Percentiles rank a stretch among this genome's conserved stretches.
Evolutionary conservation across 2,888 invertebrate species (phyloP).

Genomic region (Eupsilia transversa): DNA sequence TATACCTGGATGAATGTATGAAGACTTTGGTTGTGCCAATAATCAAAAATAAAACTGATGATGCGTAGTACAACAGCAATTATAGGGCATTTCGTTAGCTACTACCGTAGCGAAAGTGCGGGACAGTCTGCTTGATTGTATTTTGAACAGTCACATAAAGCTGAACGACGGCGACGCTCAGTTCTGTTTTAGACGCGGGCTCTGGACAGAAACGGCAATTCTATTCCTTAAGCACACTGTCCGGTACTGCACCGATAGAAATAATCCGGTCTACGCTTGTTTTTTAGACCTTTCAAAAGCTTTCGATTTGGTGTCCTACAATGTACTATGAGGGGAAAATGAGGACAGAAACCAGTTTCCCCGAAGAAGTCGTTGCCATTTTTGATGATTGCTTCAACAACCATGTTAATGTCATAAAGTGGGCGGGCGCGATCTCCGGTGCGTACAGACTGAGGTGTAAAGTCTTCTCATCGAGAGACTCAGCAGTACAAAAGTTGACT

Average conservation of each 20-base stretch:
- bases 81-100: neutral
- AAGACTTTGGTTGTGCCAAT: slow-evolving; percentile 1
- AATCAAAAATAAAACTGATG: neutral
- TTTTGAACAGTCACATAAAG: neutral
- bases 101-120: neutral
- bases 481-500: neutral
- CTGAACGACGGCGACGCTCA: neutral
- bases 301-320: neutral
- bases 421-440: neutral
- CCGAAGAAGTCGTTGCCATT: neutral
- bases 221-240: neutral
- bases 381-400: neutral
- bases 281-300: neutral
- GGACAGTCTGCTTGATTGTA: neutral
- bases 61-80: neutral
- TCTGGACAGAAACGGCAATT: neutral
- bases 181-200: neutral
- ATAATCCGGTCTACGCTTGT: neutral
- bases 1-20: neutral
- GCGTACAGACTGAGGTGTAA: neutral
- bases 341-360: neutral
- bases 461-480: neutral
- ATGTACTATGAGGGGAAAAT: neutral
- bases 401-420: neutral
- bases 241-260: neutral